These are phyloP conservation scores for Syrphus vitripennis DNA, from an alignment of 2,888 invertebrate genomes.

Conservation along the genomic window DNA sequence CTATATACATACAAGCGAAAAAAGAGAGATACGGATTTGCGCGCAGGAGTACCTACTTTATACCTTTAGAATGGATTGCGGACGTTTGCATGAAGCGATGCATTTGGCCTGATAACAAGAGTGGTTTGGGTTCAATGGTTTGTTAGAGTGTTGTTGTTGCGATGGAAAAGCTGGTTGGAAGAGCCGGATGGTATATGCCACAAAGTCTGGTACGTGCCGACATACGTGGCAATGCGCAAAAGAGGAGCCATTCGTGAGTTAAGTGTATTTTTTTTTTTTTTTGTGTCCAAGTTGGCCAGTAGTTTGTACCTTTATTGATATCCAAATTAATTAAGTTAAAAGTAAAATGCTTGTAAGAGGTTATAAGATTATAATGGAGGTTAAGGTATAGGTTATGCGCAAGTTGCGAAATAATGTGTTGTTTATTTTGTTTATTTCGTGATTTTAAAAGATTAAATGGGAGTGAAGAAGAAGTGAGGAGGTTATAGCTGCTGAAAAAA, in stretches of 20 bases:
- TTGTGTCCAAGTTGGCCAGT: neutral
- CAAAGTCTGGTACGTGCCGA: conserved; percentile 65
- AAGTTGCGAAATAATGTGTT: neutral
- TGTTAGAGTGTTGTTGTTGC: neutral
- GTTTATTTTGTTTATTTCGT: neutral
- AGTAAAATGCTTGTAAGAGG: conserved; percentile 40
- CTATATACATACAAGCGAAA: neutral
- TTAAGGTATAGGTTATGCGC: conserved; percentile 12
- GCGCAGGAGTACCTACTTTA: conserved; percentile 16
- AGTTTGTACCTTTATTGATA: conserved; percentile 42
- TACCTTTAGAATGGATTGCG: conserved; percentile 21
- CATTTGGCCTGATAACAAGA: conserved; percentile 55
- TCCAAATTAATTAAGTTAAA: conserved; percentile 69
- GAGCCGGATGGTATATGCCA: conserved; percentile 37
- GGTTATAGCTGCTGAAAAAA: too few species aligned
- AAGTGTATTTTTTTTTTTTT: neutral
- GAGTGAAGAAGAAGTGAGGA: neutral
- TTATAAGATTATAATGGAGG: conserved; percentile 25
- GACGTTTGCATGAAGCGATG: conserved; percentile 63
- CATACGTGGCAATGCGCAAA: conserved; percentile 35
- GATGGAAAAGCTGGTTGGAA: neutral
- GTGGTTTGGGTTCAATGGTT: conserved; percentile 50
- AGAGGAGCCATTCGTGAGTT: conserved; percentile 62
- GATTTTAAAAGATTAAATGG: neutral
- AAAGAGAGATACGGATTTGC: conserved; percentile 30